Percentiles rank a stretch among this genome's conserved stretches.
Evolutionary conservation across 1,140 invertebrate genomes (phyloP).

Genomic region (Atta colombica): DNA sequence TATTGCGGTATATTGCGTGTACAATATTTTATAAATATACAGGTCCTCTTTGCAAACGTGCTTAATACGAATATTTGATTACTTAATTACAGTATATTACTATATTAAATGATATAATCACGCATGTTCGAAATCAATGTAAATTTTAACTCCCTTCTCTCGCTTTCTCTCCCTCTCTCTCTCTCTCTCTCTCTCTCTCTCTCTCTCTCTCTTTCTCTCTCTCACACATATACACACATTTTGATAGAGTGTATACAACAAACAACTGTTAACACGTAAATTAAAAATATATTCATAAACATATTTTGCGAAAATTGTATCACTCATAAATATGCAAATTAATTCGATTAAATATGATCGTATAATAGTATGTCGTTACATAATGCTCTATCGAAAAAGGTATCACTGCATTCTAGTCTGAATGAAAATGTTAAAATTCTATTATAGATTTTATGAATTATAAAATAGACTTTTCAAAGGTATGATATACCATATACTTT

Average conservation of each 20-base stretch:
- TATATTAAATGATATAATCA: conserved; percentile 35
- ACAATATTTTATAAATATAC: conserved; percentile 24
- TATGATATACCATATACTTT: background rate
- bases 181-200: background rate
- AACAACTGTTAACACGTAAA: conserved; percentile 33
- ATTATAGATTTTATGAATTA: conserved; percentile 19
- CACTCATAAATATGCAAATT: conserved; percentile 52
- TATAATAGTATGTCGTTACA: too few species aligned
- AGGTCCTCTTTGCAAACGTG: background rate
- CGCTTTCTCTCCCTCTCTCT: background rate
- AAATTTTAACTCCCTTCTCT: conserved; percentile 18
- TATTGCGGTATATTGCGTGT: background rate
- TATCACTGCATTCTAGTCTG: background rate
- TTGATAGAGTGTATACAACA: conserved; percentile 31
- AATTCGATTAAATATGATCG: conserved; percentile 43
- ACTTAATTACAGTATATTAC: conserved; percentile 38
- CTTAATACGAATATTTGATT: conserved; percentile 27
- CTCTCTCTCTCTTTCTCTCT: background rate
- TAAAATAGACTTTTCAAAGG: background rate
- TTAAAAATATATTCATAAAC: conserved; percentile 58
- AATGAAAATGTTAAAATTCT: conserved; percentile 29
- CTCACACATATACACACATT: background rate
- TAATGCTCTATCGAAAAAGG: conserved; percentile 13
- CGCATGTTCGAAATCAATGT: background rate
- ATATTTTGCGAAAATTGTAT: conserved; percentile 42